These are phyloP conservation scores for Trididemnum miniatum DNA, from an alignment of 23 tunicate genomes.

Conservation along the genomic window DNA sequence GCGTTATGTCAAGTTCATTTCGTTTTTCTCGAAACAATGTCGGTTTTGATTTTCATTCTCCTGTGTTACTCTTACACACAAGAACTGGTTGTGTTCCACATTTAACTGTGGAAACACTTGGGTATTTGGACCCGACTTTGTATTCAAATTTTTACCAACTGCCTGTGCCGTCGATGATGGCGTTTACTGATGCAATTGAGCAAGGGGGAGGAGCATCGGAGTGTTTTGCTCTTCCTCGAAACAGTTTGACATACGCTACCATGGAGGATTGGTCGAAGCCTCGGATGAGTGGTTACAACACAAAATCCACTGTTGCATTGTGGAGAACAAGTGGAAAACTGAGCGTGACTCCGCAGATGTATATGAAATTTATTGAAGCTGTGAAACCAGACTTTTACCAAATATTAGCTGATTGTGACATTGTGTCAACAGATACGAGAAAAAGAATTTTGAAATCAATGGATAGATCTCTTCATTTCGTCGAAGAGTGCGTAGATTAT, in stretches of 20 bases:
- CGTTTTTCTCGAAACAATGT: background rate
- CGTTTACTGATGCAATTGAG: constrained; percentile 31
- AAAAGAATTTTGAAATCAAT: constrained; percentile 75
- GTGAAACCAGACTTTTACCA: constrained; percentile 68
- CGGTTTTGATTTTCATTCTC: background rate
- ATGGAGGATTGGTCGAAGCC: constrained; percentile 42
- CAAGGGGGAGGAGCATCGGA: constrained; percentile 36
- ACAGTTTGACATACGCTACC: constrained; percentile 17
- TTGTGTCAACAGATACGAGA: constrained; percentile 27
- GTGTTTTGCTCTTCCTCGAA: constrained; percentile 26
- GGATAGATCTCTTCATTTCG: constrained; percentile 40
- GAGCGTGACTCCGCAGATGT: constrained; percentile 31
- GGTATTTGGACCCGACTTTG: constrained; percentile 38
- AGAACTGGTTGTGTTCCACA: constrained; percentile 73
- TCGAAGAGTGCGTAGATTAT: constrained; percentile 53
- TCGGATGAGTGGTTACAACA: constrained; percentile 39
- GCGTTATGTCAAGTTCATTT: background rate
- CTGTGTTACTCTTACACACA: constrained; percentile 66
- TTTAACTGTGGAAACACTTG: constrained; percentile 66
- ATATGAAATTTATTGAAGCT: constrained; percentile 52
- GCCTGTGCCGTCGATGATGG: constrained; percentile 48
- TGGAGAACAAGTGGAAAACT: constrained; percentile 76
- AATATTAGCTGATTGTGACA: constrained; percentile 70
- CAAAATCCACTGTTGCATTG: constrained; percentile 67
- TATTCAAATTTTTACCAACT: constrained; percentile 42